phyloP scores from a whole-genome alignment of 2,797 vertebrate genomes.

The Menidia menidia region DNA sequence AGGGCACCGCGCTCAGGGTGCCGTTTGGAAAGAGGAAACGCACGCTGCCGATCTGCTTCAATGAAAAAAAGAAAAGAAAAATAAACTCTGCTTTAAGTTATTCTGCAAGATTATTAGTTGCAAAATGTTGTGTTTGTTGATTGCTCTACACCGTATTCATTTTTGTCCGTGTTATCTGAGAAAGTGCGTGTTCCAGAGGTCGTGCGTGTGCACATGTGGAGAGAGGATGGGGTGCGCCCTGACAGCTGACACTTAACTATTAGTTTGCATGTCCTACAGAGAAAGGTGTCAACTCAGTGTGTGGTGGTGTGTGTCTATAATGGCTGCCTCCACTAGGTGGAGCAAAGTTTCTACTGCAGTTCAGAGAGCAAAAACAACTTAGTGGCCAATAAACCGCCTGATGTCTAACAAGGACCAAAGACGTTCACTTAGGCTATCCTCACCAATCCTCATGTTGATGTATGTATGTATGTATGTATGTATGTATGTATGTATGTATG shows the following conservation, averaged over 20 bases:
- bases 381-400: slow-evolving; percentile 31
- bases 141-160: background rate
- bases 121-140: background rate
- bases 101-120: background rate
- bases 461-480: too few species aligned
- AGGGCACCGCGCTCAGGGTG: slow-evolving; percentile 62
- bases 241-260: background rate
- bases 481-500: too few species aligned
- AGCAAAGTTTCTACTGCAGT: slow-evolving; percentile 69
- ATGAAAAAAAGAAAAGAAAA: background rate
- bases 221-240: background rate
- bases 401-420: background rate
- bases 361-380: slow-evolving; percentile 6
- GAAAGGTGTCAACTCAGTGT: slow-evolving; percentile 17
- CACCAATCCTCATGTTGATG: too few species aligned
- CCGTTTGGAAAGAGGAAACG: slow-evolving; percentile 21
- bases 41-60: background rate
- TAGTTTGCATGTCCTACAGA: slow-evolving; percentile 8
- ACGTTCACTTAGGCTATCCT: background rate
- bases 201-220: background rate
- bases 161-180: background rate
- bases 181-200: background rate
- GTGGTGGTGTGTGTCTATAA: background rate
- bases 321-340: slow-evolving; percentile 78
- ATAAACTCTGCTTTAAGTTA: slow-evolving; percentile 25